Base-by-base conservation (phyloP, 2,888 invertebrate species). In the Hyppa rectilinea region DNA sequence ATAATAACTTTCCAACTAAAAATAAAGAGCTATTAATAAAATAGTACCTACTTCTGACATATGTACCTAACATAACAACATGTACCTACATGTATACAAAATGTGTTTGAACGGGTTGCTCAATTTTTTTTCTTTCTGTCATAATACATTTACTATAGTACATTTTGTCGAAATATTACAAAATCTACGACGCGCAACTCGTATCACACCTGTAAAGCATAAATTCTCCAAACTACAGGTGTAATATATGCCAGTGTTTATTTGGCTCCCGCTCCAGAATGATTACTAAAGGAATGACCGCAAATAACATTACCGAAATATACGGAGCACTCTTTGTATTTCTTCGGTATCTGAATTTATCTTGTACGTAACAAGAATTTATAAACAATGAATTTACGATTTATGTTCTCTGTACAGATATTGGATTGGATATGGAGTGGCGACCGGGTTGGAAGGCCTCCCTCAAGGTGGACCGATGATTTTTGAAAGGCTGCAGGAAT, bases 291-390 rank as follows among this genome's bases (percentile, higher is more conserved):
- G 66, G n/a, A 56, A 64, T 49, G 63, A 59, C 59, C 26, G 38
- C 61, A 60, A 52, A 62, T 59, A 60, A 61, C 58, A 50, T 49
- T 49, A 80, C 52, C 36, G 49, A 62, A 68, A 80, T 75, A 67
- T 59, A 80, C 49, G 67, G 67, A 62, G 23, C 31, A 62, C 36
- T 62, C 50, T 61, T 63, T 61, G 26, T 43, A 58, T 64, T 68
- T 68, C 63, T 81, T 77, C 45, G 68, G 65, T 52, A 50, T 55
- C 47, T 49, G 12, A 45, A 68, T 74, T 58, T 69, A 81, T 78
- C 62, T 78, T 80, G 73, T 34, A 26, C 29, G 34, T 49, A 47
- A 40, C 60, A 53, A 66, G 50, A 71, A 64, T 63, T 49, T n/a
- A 29, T 69, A 65, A 62, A 65, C 53, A 72, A 50, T 50, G 20